A percentile compares a stretch with the other conserved stretches of the same genome.
phyloP scores from a whole-genome alignment of 1,140 invertebrate genomes.

The Drosophila equinoxialis region DNA sequence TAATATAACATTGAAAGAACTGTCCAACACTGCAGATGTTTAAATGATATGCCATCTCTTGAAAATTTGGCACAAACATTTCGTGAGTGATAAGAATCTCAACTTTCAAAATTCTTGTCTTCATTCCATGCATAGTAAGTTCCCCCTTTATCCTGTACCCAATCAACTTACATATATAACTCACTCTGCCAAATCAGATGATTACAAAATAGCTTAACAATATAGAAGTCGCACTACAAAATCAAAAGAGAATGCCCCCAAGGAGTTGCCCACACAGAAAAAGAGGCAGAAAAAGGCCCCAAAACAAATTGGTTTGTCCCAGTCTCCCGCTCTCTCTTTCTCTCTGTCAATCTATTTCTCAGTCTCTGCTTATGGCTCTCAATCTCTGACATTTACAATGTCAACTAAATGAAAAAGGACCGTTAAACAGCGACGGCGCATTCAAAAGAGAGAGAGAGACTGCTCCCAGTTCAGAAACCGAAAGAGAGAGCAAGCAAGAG shows the following conservation, averaged over 20 bases:
- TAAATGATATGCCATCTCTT: too few species aligned
- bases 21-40: too few species aligned
- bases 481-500: conserved; percentile 13
- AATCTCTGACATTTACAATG: conserved; percentile 69
- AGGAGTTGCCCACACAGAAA: conserved; percentile 49
- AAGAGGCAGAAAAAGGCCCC: conserved; percentile 32
- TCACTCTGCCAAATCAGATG: conserved; percentile 45
- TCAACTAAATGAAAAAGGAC: conserved; percentile 48
- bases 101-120: neutral
- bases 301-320: conserved; percentile 63
- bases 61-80: neutral
- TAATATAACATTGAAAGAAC: too few species aligned
- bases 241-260: conserved; percentile 65
- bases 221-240: conserved; percentile 42
- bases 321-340: conserved; percentile 13
- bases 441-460: conserved; percentile 25
- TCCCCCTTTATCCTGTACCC: neutral
- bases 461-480: neutral
- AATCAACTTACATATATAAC: conserved; percentile 15
- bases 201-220: conserved; percentile 43
- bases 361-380: neutral
- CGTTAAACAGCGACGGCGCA: conserved; percentile 53
- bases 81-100: neutral
- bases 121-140: neutral
- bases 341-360: conserved; percentile 5